A percentile compares a stretch with the other conserved stretches of the same genome.
These are phyloP conservation scores for Liasis olivaceus DNA, from an alignment of 2,797 vertebrate species.

Conservation along the genomic window DNA sequence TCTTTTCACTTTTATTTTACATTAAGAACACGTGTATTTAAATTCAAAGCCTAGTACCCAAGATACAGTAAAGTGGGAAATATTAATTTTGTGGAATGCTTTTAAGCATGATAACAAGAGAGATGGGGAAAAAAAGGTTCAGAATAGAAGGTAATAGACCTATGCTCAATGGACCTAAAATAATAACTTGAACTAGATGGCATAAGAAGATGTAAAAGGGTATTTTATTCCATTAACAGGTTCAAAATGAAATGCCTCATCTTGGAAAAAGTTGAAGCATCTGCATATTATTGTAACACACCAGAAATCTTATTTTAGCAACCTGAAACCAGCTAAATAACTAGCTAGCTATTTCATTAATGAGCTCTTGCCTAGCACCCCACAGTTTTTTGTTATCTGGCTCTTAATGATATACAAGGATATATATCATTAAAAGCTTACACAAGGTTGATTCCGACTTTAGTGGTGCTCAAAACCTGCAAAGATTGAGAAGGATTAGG, in stretches of 20 bases:
- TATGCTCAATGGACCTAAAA: slow-evolving; percentile 38
- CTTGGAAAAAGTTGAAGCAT: slow-evolving; percentile 30
- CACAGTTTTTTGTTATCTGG: background rate
- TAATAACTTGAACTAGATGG: slow-evolving; percentile 46
- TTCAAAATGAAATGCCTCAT: slow-evolving; percentile 31
- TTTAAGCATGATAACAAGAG: slow-evolving; percentile 31
- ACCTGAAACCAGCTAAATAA: background rate
- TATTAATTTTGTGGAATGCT: slow-evolving; percentile 44
- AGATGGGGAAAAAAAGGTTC: slow-evolving; percentile 37
- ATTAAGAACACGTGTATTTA: slow-evolving; percentile 43
- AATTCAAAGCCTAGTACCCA: slow-evolving; percentile 48
- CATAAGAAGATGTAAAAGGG: slow-evolving; percentile 20
- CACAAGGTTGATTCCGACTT: background rate
- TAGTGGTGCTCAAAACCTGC: background rate
- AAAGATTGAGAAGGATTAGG: background rate
- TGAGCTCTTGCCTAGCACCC: background rate
- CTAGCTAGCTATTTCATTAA: background rate
- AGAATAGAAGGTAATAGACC: slow-evolving; percentile 29
- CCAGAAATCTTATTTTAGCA: background rate
- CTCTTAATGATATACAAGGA: background rate
- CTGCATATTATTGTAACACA: slow-evolving; percentile 25
- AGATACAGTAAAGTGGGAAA: slow-evolving; percentile 47
- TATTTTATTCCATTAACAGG: slow-evolving; percentile 37
- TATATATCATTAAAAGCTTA: background rate
- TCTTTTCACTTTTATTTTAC: slow-evolving; percentile 58